Conservation (phyloP, 1,140 invertebrate genomes). For the Pseudomyrmex gracilis region DNA sequence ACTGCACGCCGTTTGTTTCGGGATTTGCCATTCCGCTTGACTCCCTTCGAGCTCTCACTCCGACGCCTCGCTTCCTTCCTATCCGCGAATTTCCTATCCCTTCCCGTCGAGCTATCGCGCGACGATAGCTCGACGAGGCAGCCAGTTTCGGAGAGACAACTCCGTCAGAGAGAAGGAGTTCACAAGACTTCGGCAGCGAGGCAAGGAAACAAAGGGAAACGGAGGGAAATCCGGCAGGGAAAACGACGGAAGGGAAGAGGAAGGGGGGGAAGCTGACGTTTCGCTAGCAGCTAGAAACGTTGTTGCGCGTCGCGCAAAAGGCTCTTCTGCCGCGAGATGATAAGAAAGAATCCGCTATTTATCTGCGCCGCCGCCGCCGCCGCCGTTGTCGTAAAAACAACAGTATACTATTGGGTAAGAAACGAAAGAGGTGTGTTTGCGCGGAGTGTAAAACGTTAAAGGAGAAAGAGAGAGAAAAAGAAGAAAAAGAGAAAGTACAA, state of each 20-base stretch:
- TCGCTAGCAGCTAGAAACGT: slow-evolving; percentile 61
- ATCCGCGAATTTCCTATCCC: slow-evolving; percentile 38
- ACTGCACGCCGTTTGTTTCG: slow-evolving; percentile 73
- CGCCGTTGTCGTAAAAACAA: background rate
- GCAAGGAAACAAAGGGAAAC: slow-evolving; percentile 38
- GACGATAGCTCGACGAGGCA: slow-evolving; percentile 51
- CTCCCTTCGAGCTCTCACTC: slow-evolving; percentile 56
- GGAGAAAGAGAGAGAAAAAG: background rate
- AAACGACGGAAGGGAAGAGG: slow-evolving; percentile 13
- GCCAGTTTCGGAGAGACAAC: slow-evolving; percentile 58
- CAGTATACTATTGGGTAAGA: background rate
- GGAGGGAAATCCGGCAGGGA: slow-evolving; percentile 25
- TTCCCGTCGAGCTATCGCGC: slow-evolving; percentile 50
- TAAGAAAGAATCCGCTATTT: slow-evolving; percentile 72
- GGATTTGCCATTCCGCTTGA: slow-evolving; percentile 75
- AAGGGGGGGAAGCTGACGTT: slow-evolving; percentile 25
- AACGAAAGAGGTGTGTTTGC: slow-evolving; percentile 25
- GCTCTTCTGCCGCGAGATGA: slow-evolving; percentile 62
- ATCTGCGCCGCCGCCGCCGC: slow-evolving; percentile 48
- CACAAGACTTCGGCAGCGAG: slow-evolving; percentile 37
- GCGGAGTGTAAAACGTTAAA: background rate
- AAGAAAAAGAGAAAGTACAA: slow-evolving; percentile 31
- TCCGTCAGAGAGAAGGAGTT: slow-evolving; percentile 49
- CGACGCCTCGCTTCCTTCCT: slow-evolving; percentile 36
- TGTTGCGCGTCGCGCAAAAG: slow-evolving; percentile 57